phyloP scores from a whole-genome alignment of 2,888 invertebrate species.

The Craniophora ligustri region DNA sequence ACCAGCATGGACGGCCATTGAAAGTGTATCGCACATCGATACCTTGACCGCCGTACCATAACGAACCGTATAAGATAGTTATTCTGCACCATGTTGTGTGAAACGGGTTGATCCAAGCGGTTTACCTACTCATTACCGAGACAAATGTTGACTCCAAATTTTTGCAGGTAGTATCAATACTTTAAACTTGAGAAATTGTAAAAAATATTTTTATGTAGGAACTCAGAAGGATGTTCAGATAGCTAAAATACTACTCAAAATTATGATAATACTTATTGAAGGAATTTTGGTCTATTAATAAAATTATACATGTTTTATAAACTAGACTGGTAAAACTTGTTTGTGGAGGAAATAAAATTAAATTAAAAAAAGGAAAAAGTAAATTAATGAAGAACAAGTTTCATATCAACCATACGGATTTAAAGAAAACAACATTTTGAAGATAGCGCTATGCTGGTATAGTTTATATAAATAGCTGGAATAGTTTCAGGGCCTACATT shows the following conservation, averaged over 20 bases:
- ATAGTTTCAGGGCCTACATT: too few species aligned
- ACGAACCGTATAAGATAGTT: slow-evolving; percentile 42
- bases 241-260: too few species aligned
- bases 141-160: neutral
- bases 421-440: too few species aligned
- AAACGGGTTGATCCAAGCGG: slow-evolving; percentile 22
- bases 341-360: neutral
- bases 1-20: slow-evolving; percentile 24
- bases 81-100: slow-evolving; percentile 26
- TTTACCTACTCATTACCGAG: slow-evolving; percentile 4
- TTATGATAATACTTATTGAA: too few species aligned
- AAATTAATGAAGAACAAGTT: neutral
- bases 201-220: too few species aligned
- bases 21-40: slow-evolving; percentile 54
- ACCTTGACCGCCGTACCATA: slow-evolving; percentile 59
- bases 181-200: too few species aligned
- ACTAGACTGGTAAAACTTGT: neutral
- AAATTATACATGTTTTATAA: neutral
- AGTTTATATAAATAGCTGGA: too few species aligned
- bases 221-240: too few species aligned
- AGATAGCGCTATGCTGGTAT: too few species aligned
- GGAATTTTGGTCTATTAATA: too few species aligned
- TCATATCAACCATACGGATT: neutral
- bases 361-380: neutral
- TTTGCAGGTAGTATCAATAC: neutral